Evolutionary conservation across 2,113 vertebrate species (phyloP), one percentile per base, ranked within the genome.

Genomic region (Malurus elegans): DNA sequence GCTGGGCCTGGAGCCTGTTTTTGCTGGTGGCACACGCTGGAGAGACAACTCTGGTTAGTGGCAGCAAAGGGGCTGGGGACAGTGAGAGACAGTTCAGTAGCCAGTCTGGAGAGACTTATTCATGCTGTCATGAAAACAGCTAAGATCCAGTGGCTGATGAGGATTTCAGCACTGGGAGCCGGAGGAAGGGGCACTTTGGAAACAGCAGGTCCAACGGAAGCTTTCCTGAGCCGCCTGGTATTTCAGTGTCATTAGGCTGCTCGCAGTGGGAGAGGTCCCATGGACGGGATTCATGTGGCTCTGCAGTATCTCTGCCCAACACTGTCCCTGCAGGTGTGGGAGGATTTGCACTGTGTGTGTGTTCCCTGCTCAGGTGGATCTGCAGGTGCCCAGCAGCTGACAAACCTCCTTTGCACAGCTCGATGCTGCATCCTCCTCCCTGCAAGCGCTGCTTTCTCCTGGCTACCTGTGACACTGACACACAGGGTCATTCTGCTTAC

Each of bases 371-470:
- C 21, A 10, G 2, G 32, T 28, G 48, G 66, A 16, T 34, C 48
- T 56, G n/a, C 40, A 58, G 51, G 25, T 53, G 24, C 31, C 48
- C 4, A 0, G 6, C 29, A 45, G 47, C 62, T 65, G 67, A 8
- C 40, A 86, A 40, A 61, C 24, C n/a, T 66, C 21, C 57, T 79
- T 14, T 21, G 48, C 57, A 24, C 14, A 64, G 32, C 26, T 29
- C 0, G 0, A 12, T 0, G 0, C 56, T 50, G 42, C 44, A 26
- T 34, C 34, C 20, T 65, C 28, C 32, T 67, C 29, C 56, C 34
- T 54, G 36, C n/a, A 40, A 48, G n/a, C 31, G 4, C 51, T 42
- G 51, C 16, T 57, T 81, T 73, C 65, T 70, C 28, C 48, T 42
- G 69, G 38, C 15, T 29, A 28, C 29, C 69, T 81, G 50, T 20